Base-by-base conservation (phyloP, 2,888 invertebrate genomes). In the Parapristionchus giblindavisi region DNA sequence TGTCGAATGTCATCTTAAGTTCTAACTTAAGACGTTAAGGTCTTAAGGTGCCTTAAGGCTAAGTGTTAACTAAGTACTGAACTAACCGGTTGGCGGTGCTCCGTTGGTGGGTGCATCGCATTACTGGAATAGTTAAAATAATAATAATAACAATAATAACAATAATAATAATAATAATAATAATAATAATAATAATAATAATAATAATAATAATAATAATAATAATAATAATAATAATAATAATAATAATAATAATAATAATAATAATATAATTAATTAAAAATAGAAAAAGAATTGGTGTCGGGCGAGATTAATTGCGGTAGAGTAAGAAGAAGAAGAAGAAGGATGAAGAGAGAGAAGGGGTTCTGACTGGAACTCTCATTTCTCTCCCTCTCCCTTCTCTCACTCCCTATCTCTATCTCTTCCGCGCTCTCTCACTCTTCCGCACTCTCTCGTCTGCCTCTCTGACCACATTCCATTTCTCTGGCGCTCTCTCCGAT, bases 61-160 rank as follows among this genome's bases (percentile, higher is more conserved):
- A n/a, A n/a, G n/a, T n/a, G n/a, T n/a, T n/a, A n/a, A n/a, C n/a
- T n/a, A n/a, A n/a, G n/a, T n/a, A n/a, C n/a, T n/a, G n/a, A n/a
- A 21, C 63, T 1, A 17, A 65, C 63, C 24, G 63, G 36, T 43
- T 65, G 63, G 14, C 63, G 63, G 36, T 65, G 63, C 17, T 65
- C 63, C 3, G 63, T 24, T 17, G 63, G 63, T 43, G 63, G 63
- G 43, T 65, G 63, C 63, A 65, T 65, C 43, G 63, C 63, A 65
- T 65, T 36, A 40, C 63, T 61, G 5, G 21, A 8, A n/a, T n/a
- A n/a, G n/a, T n/a, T n/a, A n/a, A n/a, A n/a, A n/a, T n/a, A n/a
- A n/a, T n/a, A n/a, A n/a, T n/a, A n/a, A n/a, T n/a, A n/a, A n/a
- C n/a, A n/a, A n/a, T n/a, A n/a, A n/a, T n/a, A n/a, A n/a, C n/a